These are phyloP conservation scores for Cyphomyrus discorhynchus DNA, from an alignment of 2,113 vertebrate species.

Conservation along the genomic window DNA sequence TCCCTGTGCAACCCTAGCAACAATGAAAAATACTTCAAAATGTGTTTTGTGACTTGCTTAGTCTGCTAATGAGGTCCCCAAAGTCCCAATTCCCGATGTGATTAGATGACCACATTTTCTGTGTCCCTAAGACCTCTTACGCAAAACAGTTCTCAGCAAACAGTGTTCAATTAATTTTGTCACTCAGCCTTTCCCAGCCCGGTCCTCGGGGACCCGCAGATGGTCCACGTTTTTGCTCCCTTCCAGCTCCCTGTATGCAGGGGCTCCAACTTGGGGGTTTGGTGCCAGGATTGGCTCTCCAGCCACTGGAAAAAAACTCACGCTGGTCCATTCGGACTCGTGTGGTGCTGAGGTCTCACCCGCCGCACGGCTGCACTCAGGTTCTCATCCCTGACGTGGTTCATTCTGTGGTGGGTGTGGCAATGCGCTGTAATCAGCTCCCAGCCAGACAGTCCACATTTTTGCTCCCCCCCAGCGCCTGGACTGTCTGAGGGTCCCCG, in stretches of 20 bases:
- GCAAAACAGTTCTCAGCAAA: neutral
- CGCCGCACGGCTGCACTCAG: too few relatives aligned
- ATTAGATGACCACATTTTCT: neutral
- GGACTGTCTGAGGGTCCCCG: neutral
- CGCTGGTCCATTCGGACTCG: too few relatives aligned
- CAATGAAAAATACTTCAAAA: neutral
- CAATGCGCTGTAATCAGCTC: neutral
- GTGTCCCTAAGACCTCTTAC: neutral
- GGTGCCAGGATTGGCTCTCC: too few relatives aligned
- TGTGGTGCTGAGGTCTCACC: too few relatives aligned
- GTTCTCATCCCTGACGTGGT: too few relatives aligned
- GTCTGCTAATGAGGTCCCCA: conserved; percentile 7
- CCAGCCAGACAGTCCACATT: neutral
- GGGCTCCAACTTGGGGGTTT: too few relatives aligned
- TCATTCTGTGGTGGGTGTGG: too few relatives aligned
- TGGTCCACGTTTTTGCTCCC: neutral
- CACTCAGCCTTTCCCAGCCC: neutral
- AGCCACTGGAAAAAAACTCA: too few relatives aligned
- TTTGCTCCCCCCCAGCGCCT: neutral
- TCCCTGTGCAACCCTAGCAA: neutral
- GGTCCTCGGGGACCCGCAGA: neutral
- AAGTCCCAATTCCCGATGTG: neutral
- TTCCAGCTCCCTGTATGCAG: neutral
- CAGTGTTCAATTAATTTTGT: neutral
- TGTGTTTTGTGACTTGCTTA: neutral